Evolutionary conservation across 2,113 vertebrate genomes (phyloP).

Genomic region (Brachyhypopomus gauderio): DNA sequence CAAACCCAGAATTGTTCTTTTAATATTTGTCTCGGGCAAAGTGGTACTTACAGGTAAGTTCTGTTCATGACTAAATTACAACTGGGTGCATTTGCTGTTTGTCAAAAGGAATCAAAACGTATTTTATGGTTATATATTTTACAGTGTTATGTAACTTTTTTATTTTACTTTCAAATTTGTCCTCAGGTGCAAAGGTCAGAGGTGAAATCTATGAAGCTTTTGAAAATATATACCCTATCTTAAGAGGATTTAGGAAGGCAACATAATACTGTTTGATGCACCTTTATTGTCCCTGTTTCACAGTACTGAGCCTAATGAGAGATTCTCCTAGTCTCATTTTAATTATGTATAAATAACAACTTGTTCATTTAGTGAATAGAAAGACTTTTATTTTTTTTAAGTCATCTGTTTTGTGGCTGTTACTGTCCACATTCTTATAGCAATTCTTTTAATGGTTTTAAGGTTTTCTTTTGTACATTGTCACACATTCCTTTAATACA

Average conservation of each 20-base stretch:
- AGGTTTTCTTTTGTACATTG: slow-evolving; percentile 6
- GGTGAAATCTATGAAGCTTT: slow-evolving; percentile 98
- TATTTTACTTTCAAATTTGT: slow-evolving; percentile 11
- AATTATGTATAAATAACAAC: slow-evolving; percentile 49
- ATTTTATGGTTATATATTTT: neutral
- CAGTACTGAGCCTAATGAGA: slow-evolving; percentile 29
- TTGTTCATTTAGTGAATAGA: slow-evolving; percentile 26
- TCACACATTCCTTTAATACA: slow-evolving; percentile 56
- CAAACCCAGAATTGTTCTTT: slow-evolving; percentile 97
- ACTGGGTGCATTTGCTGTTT: neutral
- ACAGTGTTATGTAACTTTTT: neutral
- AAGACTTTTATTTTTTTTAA: slow-evolving; percentile 43
- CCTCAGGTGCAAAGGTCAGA: slow-evolving; percentile 94
- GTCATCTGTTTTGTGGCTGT: slow-evolving; percentile 25
- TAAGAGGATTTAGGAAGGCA: slow-evolving; percentile 97
- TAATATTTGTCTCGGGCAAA: slow-evolving; percentile 99
- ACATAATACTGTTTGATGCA: slow-evolving; percentile 77
- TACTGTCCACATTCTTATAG: slow-evolving; percentile 13
- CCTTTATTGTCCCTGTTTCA: slow-evolving; percentile 36
- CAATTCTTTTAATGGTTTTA: slow-evolving; percentile 45
- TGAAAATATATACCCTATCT: slow-evolving; percentile 99
- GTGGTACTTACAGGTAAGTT: slow-evolving; percentile 96
- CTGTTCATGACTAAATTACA: neutral
- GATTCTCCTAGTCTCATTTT: slow-evolving; percentile 42
- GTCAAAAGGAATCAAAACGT: neutral